Conservation (phyloP, 2,797 vertebrate genomes). For the Falco rusticolus region DNA sequence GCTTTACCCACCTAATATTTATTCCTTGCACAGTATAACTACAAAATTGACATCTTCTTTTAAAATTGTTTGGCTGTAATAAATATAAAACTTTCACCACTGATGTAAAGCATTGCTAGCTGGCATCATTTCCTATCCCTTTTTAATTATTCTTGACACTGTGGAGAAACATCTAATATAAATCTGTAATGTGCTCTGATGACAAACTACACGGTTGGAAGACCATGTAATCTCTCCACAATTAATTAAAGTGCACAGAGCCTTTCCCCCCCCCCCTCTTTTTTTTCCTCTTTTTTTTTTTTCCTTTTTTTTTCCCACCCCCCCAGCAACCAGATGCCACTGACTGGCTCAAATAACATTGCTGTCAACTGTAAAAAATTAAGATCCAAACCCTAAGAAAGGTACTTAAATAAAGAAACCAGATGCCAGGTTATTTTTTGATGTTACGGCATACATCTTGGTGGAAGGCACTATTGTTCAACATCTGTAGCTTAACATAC, state of each 20-base stretch:
- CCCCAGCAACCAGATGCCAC: constrained; percentile 94
- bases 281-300: constrained; percentile 14
- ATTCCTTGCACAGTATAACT: constrained; percentile 76
- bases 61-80: constrained; percentile 81
- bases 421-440: constrained; percentile 90
- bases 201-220: constrained; percentile 99
- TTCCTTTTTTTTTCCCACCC: not conserved
- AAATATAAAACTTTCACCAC: constrained; percentile 79
- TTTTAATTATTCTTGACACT: constrained; percentile 99
- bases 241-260: constrained; percentile 99
- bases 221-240: constrained; percentile 99
- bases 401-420: constrained; percentile 90
- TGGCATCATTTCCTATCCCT: constrained; percentile 86
- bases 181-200: constrained; percentile 99
- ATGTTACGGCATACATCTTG: constrained; percentile 80
- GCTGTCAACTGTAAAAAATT: constrained; percentile 99
- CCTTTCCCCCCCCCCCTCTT: constrained; percentile 41
- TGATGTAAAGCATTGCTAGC: constrained; percentile 84
- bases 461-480: constrained; percentile 84
- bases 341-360: constrained; percentile 93
- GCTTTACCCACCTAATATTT: constrained; percentile 71
- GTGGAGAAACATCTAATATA: constrained; percentile 99
- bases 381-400: constrained; percentile 92
- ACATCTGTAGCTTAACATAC: constrained; percentile 88
- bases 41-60: constrained; percentile 83